Conservation (phyloP, 1,140 invertebrate species). For the Megathymus violae region DNA sequence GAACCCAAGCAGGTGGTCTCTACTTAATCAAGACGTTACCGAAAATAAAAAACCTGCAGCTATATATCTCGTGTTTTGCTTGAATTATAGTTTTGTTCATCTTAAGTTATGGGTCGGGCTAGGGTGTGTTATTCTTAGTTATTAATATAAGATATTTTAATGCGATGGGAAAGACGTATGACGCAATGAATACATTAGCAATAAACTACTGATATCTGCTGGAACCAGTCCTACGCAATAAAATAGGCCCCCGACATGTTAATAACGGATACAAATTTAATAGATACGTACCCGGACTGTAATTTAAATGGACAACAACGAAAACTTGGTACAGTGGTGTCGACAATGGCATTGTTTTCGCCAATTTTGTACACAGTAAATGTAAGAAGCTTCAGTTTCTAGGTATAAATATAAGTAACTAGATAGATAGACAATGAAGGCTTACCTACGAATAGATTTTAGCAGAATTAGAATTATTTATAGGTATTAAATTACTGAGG, state of each 20-base stretch:
- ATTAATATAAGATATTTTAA: constrained; percentile 76
- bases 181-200: constrained; percentile 79
- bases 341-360: too few relatives aligned
- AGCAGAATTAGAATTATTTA: too few relatives aligned
- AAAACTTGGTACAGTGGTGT: constrained; percentile 21
- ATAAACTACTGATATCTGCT: constrained; percentile 59
- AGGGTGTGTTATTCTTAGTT: constrained; percentile 65
- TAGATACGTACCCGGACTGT: constrained; percentile 44
- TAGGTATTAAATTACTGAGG: too few relatives aligned
- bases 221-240: constrained; percentile 65
- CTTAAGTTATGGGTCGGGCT: constrained; percentile 63
- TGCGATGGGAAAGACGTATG: constrained; percentile 73
- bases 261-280: constrained; percentile 63
- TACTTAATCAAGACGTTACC: constrained; percentile 83
- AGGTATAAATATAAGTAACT: too few relatives aligned
- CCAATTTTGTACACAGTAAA: too few relatives aligned
- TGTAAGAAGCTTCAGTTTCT: too few relatives aligned
- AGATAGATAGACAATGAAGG: too few relatives aligned
- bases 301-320: constrained; percentile 36
- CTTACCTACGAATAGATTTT: too few relatives aligned
- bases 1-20: constrained; percentile 76
- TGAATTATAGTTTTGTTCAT: constrained; percentile 76
- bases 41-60: constrained; percentile 73
- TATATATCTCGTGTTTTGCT: constrained; percentile 75
- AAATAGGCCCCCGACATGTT: constrained; percentile 60